These are phyloP conservation scores for Menidia beryllina DNA, from an alignment of 2,113 vertebrate genomes.

Conservation along the genomic window DNA sequence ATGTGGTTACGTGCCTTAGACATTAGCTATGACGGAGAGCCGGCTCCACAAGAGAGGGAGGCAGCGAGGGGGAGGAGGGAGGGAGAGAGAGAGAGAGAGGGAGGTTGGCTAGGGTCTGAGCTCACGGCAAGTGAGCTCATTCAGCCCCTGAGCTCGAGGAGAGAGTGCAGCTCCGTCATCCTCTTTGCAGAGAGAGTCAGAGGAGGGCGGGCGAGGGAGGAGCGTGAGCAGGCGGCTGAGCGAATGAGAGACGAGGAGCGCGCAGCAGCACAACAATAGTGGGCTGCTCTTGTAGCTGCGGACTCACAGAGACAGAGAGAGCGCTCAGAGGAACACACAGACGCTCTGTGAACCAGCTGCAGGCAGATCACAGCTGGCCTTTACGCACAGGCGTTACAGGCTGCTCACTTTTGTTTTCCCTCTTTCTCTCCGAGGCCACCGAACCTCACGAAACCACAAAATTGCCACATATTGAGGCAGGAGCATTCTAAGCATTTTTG, in stretches of 20 bases:
- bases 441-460: constrained; percentile 39
- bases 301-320: constrained; percentile 74
- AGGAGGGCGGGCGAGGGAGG: constrained; percentile 68
- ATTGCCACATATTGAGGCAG: constrained; percentile 36
- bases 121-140: constrained; percentile 84
- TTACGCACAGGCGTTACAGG: constrained; percentile 29
- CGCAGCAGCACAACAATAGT: constrained; percentile 83
- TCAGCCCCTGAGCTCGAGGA: constrained; percentile 72
- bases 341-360: constrained; percentile 62
- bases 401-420: constrained; percentile 41
- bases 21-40: constrained; percentile 87
- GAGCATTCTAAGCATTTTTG: constrained; percentile 63
- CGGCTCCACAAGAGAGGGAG: constrained; percentile 77
- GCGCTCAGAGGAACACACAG: constrained; percentile 60
- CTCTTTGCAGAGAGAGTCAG: constrained; percentile 62
- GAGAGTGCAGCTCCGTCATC: constrained; percentile 76
- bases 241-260: constrained; percentile 75
- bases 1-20: constrained; percentile 89
- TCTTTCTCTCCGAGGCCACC: constrained; percentile 10
- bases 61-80: constrained; percentile 21
- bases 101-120: constrained; percentile 65
- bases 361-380: constrained; percentile 62
- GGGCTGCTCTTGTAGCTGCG: constrained; percentile 78
- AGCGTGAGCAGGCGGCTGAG: constrained; percentile 59
- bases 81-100: constrained; percentile 35